A percentile compares a stretch with the other conserved stretches of the same genome.
These are phyloP conservation scores for Cecropterus lyciades DNA, from an alignment of 1,140 invertebrate genomes.

Conservation along the genomic window DNA sequence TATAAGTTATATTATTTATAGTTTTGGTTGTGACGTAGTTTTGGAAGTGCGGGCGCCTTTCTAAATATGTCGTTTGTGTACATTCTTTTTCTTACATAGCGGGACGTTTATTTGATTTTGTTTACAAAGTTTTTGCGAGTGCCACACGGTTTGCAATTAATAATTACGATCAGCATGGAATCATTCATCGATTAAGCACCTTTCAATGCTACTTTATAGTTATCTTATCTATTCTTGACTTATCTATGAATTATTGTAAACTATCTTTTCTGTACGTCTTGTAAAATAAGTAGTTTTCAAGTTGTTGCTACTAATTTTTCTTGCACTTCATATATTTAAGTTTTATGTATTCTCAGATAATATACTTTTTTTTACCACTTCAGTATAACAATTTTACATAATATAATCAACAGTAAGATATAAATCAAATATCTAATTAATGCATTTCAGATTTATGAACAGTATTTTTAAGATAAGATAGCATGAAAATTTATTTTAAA, in stretches of 20 bases:
- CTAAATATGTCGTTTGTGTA: constrained; percentile 54
- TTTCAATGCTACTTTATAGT: constrained; percentile 46
- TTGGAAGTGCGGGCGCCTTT: constrained; percentile 45
- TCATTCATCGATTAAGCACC: constrained; percentile 35
- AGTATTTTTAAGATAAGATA: too few species aligned
- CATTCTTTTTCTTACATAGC: constrained; percentile 17
- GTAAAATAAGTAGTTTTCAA: too few species aligned
- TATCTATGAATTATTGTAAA: constrained; percentile 52
- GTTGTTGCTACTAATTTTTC: too few species aligned
- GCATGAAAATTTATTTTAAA: too few species aligned
- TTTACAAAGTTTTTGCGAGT: constrained; percentile 30
- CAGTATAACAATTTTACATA: too few species aligned
- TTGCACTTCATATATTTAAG: too few species aligned
- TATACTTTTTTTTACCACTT: too few species aligned
- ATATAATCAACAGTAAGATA: too few species aligned
- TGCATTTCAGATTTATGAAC: too few species aligned
- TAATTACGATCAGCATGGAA: constrained; percentile 2
- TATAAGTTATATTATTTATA: constrained; percentile 3
- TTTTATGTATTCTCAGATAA: too few species aligned
- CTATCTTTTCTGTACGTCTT: constrained; percentile 19
- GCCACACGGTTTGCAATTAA: constrained; percentile 1
- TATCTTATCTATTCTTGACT: constrained; percentile 58
- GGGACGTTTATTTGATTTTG: constrained; percentile 28
- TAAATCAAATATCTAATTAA: too few species aligned
- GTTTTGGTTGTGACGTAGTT: neutral